phyloP scores from a whole-genome alignment of 2,888 invertebrate genomes.

The Oegoconia quadripuncta region DNA sequence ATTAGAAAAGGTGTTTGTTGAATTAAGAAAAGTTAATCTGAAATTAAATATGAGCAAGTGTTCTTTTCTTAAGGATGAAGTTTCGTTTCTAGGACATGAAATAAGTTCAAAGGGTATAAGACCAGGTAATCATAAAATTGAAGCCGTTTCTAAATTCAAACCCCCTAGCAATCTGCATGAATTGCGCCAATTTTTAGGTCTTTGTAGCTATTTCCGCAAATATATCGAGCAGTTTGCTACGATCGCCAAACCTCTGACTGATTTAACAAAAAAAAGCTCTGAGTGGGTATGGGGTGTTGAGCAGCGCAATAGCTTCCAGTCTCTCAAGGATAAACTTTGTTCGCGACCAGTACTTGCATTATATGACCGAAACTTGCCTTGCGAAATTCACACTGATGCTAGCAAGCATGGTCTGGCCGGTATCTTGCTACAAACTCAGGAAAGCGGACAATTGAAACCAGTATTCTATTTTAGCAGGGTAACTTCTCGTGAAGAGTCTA shows the following conservation, averaged over 20 bases:
- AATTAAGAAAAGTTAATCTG: conserved; percentile 8
- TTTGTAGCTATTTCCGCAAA: not conserved
- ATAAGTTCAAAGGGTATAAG: conserved; percentile 8
- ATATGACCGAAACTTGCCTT: conserved; percentile 22
- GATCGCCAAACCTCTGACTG: not conserved
- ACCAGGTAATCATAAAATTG: conserved; percentile 14
- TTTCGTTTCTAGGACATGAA: conserved; percentile 13
- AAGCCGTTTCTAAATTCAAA: conserved; percentile 9
- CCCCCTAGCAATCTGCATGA: conserved; percentile 10
- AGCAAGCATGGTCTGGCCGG: conserved; percentile 28
- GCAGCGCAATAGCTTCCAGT: not conserved
- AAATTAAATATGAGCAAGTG: conserved; percentile 15
- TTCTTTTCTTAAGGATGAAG: conserved; percentile 8
- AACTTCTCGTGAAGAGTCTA: conserved; percentile 25
- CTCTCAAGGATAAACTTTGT: not conserved
- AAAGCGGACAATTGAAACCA: conserved; percentile 21
- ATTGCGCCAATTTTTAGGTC: conserved; percentile 5
- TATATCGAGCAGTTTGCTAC: conserved; percentile 4
- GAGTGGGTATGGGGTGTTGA: not conserved
- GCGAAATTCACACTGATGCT: conserved; percentile 33
- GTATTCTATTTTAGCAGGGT: conserved; percentile 33
- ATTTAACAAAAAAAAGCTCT: not conserved
- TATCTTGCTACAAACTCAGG: conserved; percentile 29
- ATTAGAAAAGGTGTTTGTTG: conserved; percentile 7
- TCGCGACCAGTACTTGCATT: conserved; percentile 22